Percentiles rank a stretch among this genome's conserved stretches.
Evolutionary conservation across 2,797 vertebrate species (phyloP).

Genomic region (Myotis myotis): DNA sequence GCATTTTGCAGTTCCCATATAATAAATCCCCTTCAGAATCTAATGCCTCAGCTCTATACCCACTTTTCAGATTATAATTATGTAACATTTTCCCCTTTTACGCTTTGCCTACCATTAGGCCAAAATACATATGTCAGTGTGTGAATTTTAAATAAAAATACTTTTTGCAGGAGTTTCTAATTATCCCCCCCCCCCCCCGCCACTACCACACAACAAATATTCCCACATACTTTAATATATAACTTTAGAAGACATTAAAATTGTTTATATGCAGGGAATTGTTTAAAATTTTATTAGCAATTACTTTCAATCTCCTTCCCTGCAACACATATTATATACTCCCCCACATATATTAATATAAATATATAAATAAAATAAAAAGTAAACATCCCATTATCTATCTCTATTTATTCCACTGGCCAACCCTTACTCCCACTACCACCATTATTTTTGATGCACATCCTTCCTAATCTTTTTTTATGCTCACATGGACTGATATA

Average conservation of each 20-base stretch:
- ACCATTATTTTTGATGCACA: background rate
- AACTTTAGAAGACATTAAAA: background rate
- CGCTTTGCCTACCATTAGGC: background rate
- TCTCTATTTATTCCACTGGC: background rate
- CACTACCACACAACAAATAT: background rate
- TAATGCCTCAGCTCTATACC: background rate
- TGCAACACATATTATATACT: background rate
- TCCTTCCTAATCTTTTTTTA: background rate
- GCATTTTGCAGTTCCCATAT: background rate
- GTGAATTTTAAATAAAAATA: background rate
- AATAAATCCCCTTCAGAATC: background rate
- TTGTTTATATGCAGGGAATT: background rate
- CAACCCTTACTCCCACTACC: background rate
- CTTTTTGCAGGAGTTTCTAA: background rate
- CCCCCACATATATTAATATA: background rate
- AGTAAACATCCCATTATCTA: background rate
- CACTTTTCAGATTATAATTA: background rate
- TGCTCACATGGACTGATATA: background rate
- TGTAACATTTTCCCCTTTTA: background rate
- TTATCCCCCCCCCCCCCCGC: background rate
- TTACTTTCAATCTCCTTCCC: background rate
- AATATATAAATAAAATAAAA: background rate
- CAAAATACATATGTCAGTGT: background rate
- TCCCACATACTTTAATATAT: background rate
- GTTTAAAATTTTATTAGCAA: slow-evolving; percentile 19